Evolutionary conservation across 2,888 invertebrate species (phyloP), one percentile per base, ranked within the genome.

Genomic region (Mongoloraphidia duomilia): DNA sequence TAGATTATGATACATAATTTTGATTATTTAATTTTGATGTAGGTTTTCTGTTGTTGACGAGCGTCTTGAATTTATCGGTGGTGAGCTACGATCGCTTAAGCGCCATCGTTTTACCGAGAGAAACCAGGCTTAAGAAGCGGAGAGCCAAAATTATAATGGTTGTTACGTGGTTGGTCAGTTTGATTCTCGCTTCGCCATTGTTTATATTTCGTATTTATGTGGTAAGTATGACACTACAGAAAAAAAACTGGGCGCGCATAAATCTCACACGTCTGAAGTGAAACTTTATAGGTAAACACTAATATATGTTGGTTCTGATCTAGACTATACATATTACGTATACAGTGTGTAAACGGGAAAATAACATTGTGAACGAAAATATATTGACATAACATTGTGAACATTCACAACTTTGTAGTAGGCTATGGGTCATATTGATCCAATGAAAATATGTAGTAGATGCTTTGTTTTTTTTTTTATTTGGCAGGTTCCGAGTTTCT

Each of bases 61-160:
- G 84, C 42, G 84, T 90, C 0, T 76, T 84, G 52, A 88, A 84
- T 50, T 72, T 91, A 50, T 79, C 84, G 36, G 75, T 81, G 17
- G 83, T 91, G 0, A 87, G 86, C 45, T 88, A 87, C 60, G 89
- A 91, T 61, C 75, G 91, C 14, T 69, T 91, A 26, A 84, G 87
- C 3, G 86, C 86, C 8, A 86, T 91, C 39, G 82, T 83, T 0
- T 65, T 84, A 49, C 83, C 86, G 0, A 70, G 76, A 57, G 82
- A 84, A 55, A 80, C 81, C 0, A 76, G 82, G 53, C 65, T 89
- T 44, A 81, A 79, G 0, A 74, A 75, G 45, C 71, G 73, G 38
- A 75, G 74, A 3, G 80, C 84, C 0, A 77, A 79, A 34, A 74
- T 78, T 52, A 71, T 86, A 8, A 79, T 88, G 52, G 59, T 69